Conservation (phyloP, 2,113 vertebrate genomes). For the Phaetusa simplex region DNA sequence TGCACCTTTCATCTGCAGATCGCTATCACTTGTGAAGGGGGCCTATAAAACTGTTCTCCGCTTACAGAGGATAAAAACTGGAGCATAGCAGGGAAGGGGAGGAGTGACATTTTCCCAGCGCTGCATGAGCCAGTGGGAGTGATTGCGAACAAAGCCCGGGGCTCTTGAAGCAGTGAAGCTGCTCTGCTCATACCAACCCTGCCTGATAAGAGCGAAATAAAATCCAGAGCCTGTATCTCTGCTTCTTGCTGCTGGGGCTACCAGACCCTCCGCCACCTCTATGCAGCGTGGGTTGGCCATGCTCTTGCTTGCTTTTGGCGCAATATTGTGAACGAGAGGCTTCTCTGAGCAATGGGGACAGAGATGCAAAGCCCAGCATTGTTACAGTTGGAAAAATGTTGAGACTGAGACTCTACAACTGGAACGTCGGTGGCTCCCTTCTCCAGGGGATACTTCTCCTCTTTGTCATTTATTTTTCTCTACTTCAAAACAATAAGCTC, state of each 20-base stretch:
- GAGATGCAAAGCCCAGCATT: not conserved
- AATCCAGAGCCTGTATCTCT: not conserved
- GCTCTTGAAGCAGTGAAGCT: constrained; percentile 34
- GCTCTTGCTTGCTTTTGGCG: not conserved
- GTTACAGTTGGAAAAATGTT: not conserved
- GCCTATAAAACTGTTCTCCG: not conserved
- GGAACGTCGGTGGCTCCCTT: not conserved
- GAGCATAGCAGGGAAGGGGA: constrained; percentile 6
- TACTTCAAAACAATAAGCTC: not conserved
- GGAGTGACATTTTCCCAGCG: not conserved
- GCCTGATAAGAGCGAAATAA: not conserved
- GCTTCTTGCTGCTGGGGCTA: not conserved
- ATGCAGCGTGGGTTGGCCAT: not conserved
- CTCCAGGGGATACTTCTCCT: not conserved
- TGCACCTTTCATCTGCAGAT: not conserved
- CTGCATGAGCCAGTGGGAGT: constrained; percentile 49
- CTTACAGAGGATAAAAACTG: constrained; percentile 5
- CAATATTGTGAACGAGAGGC: not conserved
- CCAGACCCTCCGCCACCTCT: not conserved
- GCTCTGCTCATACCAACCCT: not conserved
- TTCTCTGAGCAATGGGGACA: not conserved
- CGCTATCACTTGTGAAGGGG: not conserved
- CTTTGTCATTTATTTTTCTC: not conserved
- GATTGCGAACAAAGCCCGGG: constrained; percentile 50
- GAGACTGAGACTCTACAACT: not conserved